Percentiles rank a stretch among this genome's conserved stretches.
Evolutionary conservation across 2,113 vertebrate genomes (phyloP).

Genomic region (Castor canadensis): DNA sequence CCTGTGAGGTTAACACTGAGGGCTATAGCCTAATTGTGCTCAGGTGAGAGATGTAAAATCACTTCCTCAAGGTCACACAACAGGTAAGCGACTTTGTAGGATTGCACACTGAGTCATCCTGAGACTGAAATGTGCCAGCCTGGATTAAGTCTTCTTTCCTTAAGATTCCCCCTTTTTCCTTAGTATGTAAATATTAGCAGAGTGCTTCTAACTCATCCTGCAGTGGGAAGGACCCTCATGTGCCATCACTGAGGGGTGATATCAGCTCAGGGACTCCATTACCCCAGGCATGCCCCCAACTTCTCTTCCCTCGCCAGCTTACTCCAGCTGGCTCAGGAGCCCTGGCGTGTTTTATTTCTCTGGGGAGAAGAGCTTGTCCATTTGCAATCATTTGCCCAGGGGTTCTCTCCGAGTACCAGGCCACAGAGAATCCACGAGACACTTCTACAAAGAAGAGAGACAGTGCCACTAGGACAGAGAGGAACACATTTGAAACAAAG

Average conservation of each 20-base stretch:
- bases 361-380: neutral
- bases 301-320: neutral
- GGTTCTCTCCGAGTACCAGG: neutral
- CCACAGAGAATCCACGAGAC: neutral
- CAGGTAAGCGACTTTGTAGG: neutral
- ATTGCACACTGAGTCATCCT: neutral
- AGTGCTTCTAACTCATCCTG: neutral
- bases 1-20: neutral
- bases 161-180: neutral
- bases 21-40: no score
- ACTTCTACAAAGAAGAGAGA: neutral
- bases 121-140: neutral
- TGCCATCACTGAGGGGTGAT: rapidly evolving
- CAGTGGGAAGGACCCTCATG: neutral
- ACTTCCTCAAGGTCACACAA: neutral
- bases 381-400: neutral
- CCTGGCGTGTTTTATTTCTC: neutral
- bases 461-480: neutral
- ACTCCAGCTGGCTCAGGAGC: neutral
- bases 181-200: neutral
- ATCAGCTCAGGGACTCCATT: neutral
- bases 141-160: neutral
- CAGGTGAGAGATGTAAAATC: neutral
- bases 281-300: rapidly evolving
- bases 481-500: neutral